These are phyloP conservation scores for Pteromalus puparum DNA, from an alignment of 1,140 invertebrate genomes.

Conservation along the genomic window DNA sequence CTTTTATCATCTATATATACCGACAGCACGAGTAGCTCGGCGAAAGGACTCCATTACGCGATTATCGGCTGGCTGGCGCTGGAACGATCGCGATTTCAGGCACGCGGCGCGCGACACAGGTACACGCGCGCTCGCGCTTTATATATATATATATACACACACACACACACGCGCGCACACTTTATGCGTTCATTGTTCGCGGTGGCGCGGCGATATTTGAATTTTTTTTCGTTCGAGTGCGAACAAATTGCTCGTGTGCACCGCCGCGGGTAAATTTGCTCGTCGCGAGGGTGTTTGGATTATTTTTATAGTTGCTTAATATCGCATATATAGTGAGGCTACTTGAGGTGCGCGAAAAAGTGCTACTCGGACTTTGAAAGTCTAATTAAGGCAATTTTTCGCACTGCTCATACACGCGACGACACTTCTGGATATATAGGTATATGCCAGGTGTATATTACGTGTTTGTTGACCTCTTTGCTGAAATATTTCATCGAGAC, in stretches of 20 bases:
- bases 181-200: constrained; percentile 13
- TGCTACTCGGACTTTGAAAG: neutral
- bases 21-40: no score
- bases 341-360: neutral
- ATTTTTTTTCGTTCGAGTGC: no score
- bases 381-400: constrained; percentile 25
- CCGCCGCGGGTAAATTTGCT: no score
- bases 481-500: no score
- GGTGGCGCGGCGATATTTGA: neutral
- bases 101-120: constrained; percentile 36
- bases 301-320: neutral
- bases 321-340: neutral
- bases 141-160: neutral
- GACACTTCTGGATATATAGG: no score
- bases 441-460: no score
- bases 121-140: neutral
- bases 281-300: neutral
- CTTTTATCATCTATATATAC: no score
- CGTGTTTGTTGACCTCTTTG: no score
- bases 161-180: no score
- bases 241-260: no score
- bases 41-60: neutral
- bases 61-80: constrained; percentile 13
- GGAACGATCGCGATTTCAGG: constrained; percentile 53
- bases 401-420: neutral